Evolutionary conservation across 2,888 invertebrate species (phyloP), one percentile per base, ranked within the genome.

Genomic region (Clostera curtula): DNA sequence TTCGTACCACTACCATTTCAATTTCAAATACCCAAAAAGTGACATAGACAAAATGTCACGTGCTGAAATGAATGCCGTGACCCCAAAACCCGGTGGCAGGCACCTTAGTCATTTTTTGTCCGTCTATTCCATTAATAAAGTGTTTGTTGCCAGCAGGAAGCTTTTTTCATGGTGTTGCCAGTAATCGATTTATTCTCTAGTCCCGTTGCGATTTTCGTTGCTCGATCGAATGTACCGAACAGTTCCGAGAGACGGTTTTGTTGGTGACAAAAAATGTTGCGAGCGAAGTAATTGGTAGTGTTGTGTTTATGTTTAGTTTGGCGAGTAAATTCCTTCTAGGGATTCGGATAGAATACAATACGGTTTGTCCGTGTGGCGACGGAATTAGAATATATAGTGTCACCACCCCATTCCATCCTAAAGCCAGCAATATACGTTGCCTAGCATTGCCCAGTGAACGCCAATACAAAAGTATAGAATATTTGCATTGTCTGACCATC

Each of bases 11-110:
- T n/a, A n/a, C n/a, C n/a, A n/a, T n/a, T n/a, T n/a, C n/a, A n/a
- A n/a, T n/a, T n/a, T 12, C 2, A 7, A 7, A 8, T 6, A 9
- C 2, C 18, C 34, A 25, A 34, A 36, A 34, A 25, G 28, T 20
- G 17, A 22, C 25, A 27, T 33, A 31, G 31, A 25, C 24, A 25
- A 30, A 49, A 43, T 43, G 34, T 34, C 46, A 45, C 34, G 48
- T 33, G 34, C 41, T 39, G 6, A 40, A 43, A 45, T 54, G 41
- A 53, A 49, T 60, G 56, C 53, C 59, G 64, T 73, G 75, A 74
- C 76, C 76, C 54, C 60, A 54, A 73, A 66, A 70, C 61, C 45
- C 46, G 47, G 53, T 58, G 55, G 55, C 53, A 52, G 49, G 54
- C 63, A 52, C 56, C 57, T 64, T 31, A 44, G 50, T 54, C 40